A percentile compares a stretch with the other conserved stretches of the same genome.
These are phyloP conservation scores for Lacerta bilineata DNA, from an alignment of 2,797 vertebrate species.

Conservation along the genomic window DNA sequence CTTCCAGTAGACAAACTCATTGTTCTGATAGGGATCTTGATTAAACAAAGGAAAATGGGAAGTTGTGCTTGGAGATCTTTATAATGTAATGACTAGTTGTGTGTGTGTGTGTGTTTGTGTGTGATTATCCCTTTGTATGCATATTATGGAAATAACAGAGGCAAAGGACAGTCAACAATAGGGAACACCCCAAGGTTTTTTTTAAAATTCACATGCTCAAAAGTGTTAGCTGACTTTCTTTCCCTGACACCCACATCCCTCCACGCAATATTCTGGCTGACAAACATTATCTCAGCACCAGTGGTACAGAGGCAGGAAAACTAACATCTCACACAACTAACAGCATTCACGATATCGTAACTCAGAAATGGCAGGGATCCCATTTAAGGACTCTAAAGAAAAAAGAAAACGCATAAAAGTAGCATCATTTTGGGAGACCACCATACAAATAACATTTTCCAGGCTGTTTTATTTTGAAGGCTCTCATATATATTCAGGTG, in stretches of 20 bases:
- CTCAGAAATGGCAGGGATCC: constrained; percentile 63
- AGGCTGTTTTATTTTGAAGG: constrained; percentile 49
- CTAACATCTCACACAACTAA: constrained; percentile 34
- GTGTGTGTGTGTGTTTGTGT: not conserved
- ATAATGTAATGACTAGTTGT: constrained; percentile 19
- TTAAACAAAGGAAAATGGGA: constrained; percentile 45
- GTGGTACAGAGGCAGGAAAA: constrained; percentile 26
- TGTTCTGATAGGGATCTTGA: constrained; percentile 41
- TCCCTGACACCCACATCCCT: not conserved
- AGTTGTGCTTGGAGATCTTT: constrained; percentile 40
- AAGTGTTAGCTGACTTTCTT: not conserved
- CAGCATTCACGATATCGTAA: constrained; percentile 66
- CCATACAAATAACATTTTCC: constrained; percentile 60
- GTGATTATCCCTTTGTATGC: constrained; percentile 50
- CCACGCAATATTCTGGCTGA: constrained; percentile 32
- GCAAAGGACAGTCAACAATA: constrained; percentile 28
- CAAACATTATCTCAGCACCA: constrained; percentile 18
- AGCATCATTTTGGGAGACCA: constrained; percentile 63
- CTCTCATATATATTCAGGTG: not conserved
- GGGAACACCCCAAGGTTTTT: constrained; percentile 29
- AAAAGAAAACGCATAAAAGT: constrained; percentile 67
- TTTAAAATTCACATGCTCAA: constrained; percentile 39
- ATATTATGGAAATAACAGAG: constrained; percentile 28
- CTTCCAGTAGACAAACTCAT: constrained; percentile 6
- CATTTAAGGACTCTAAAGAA: constrained; percentile 44